Evolutionary conservation across 2,113 vertebrate species (phyloP).

Genomic region (Ancistrus triradiatus): DNA sequence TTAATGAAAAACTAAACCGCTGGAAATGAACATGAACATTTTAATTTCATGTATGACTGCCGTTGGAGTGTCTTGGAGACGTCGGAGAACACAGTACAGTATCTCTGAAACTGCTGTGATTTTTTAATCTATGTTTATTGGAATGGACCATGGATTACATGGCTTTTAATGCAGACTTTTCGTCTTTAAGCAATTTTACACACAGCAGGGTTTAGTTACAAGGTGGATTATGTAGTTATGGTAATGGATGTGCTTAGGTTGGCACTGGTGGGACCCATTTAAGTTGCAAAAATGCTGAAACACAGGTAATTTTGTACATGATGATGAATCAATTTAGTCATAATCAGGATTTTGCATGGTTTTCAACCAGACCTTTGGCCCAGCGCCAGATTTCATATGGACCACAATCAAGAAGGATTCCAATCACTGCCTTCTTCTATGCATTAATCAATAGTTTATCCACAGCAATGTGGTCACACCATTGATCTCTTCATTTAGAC

Average conservation of each 20-base stretch:
- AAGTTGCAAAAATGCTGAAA: neutral
- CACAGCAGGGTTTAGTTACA: too few species aligned
- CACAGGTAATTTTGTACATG: neutral
- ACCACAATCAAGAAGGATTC: neutral
- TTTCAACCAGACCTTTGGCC: neutral
- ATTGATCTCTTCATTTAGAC: conserved; percentile 35
- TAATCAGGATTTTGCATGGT: conserved; percentile 26
- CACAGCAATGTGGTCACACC: conserved; percentile 17
- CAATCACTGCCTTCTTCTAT: conserved; percentile 28
- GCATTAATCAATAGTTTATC: conserved; percentile 34
- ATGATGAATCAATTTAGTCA: conserved; percentile 12
- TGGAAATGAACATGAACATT: too few species aligned
- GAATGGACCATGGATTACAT: too few species aligned
- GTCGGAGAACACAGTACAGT: too few species aligned
- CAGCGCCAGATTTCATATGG: neutral
- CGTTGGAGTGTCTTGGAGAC: too few species aligned
- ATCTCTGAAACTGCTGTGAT: too few species aligned
- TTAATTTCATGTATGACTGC: too few species aligned
- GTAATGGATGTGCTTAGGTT: neutral
- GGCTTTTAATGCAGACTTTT: too few species aligned
- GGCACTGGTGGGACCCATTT: neutral
- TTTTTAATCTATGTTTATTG: too few species aligned
- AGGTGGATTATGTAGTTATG: too few species aligned
- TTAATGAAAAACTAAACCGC: too few species aligned
- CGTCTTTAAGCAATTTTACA: too few species aligned